These are phyloP conservation scores for Pocillopora meandrina DNA, from an alignment of 92 coral and sea anemone species.

Conservation along the genomic window DNA sequence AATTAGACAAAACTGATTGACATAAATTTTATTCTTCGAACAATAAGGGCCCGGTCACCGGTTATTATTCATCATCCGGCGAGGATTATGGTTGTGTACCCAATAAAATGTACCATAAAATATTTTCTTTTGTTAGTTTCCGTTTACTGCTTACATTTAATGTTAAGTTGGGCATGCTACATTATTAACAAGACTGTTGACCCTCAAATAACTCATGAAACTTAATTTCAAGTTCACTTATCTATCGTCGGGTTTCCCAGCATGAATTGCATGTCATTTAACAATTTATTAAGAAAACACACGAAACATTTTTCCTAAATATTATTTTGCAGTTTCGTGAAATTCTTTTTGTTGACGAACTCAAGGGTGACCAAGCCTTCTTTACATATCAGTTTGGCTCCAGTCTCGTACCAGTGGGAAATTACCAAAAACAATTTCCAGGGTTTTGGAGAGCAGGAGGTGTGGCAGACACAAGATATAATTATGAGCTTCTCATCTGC, in stretches of 20 bases:
- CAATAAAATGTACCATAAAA: no score
- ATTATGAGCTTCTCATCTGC: constrained; percentile 50
- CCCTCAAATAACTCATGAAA: no score
- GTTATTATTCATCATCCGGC: no score
- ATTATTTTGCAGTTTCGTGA: constrained; percentile 35
- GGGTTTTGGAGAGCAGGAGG: constrained; percentile 50
- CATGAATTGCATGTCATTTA: no score
- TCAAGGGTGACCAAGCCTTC: constrained; percentile 15
- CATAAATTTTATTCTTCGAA: background rate
- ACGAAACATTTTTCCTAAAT: background rate
- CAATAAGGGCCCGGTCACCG: background rate
- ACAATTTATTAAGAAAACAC: background rate
- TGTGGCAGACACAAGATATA: constrained; percentile 21
- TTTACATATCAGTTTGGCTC: constrained; percentile 7
- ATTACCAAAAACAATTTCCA: constrained; percentile 7
- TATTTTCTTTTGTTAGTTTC: no score
- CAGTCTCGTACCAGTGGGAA: constrained; percentile 20
- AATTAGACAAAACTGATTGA: no score
- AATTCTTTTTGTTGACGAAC: constrained; percentile 47
- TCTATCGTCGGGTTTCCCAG: no score
- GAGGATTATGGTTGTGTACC: no score
- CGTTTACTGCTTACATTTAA: no score
- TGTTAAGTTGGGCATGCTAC: no score
- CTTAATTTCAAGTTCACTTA: no score
- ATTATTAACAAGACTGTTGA: no score